These are phyloP conservation scores for Dolichallabes microphthalmus DNA, from an alignment of 2,113 vertebrate genomes.

Conservation along the genomic window DNA sequence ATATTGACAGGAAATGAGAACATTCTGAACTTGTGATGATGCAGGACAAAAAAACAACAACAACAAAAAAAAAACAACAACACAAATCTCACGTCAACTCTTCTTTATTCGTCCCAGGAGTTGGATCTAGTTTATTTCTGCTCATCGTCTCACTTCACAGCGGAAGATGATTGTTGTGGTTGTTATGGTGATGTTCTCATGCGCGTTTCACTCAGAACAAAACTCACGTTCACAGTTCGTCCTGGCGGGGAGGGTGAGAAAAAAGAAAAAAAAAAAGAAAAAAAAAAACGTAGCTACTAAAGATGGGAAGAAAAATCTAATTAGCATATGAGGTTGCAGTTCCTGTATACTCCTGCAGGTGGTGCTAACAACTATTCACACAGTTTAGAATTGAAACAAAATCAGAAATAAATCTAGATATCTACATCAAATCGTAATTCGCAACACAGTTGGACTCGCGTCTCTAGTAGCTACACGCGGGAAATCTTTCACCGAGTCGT, in stretches of 20 bases:
- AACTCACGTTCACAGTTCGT: neutral
- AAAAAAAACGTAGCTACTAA: no score
- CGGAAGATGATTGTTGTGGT: conserved; percentile 18
- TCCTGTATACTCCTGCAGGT: no score
- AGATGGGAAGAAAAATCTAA: no score
- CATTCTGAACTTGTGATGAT: conserved; percentile 48
- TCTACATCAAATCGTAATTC: no score
- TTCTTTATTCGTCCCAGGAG: conserved; percentile 36
- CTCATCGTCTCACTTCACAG: conserved; percentile 27
- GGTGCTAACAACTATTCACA: no score
- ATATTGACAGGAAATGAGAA: conserved; percentile 58
- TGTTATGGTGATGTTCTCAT: conserved; percentile 15
- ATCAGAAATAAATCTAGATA: no score
- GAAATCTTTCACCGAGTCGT: neutral
- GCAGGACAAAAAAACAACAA: conserved; percentile 31
- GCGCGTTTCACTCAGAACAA: neutral
- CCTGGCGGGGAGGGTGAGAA: neutral
- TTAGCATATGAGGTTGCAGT: no score
- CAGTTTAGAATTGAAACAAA: no score
- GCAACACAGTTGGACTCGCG: no score
- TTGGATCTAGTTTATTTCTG: conserved; percentile 29
- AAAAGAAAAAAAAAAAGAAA: no score
- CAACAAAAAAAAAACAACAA: conserved; percentile 4
- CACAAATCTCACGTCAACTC: conserved; percentile 12
- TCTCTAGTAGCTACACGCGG: no score